These are phyloP conservation scores for Marasmarcha lunaedactyla DNA, from an alignment of 2,888 invertebrate species.

Conservation along the genomic window DNA sequence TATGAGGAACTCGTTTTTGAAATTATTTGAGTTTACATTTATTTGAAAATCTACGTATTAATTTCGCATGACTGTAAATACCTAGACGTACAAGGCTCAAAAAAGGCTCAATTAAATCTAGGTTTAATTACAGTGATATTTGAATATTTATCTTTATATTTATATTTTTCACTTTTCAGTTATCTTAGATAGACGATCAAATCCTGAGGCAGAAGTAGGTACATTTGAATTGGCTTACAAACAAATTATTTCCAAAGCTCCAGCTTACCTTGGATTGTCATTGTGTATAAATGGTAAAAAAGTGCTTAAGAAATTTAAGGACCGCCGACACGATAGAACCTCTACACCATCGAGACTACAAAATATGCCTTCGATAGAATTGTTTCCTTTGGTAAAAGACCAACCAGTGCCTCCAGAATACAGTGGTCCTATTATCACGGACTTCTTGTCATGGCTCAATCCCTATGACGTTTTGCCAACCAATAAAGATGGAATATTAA, in stretches of 20 bases:
- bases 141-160: too few relatives aligned
- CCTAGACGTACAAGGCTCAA: too few relatives aligned
- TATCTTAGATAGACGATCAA: slow-evolving; percentile 78
- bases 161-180: slow-evolving; percentile 72
- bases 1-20: too few relatives aligned
- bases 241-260: slow-evolving; percentile 81
- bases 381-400: slow-evolving; percentile 25
- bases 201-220: slow-evolving; percentile 83
- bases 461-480: slow-evolving; percentile 51
- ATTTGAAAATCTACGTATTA: too few relatives aligned
- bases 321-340: slow-evolving; percentile 48
- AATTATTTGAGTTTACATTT: too few relatives aligned
- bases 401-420: slow-evolving; percentile 58
- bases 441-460: slow-evolving; percentile 76
- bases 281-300: slow-evolving; percentile 76
- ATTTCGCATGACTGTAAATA: too few relatives aligned
- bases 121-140: too few relatives aligned
- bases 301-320: slow-evolving; percentile 60
- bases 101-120: too few relatives aligned
- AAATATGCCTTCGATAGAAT: slow-evolving; percentile 35
- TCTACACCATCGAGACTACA: slow-evolving; percentile 26
- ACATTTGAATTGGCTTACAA: slow-evolving; percentile 84
- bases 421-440: slow-evolving; percentile 76
- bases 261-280: slow-evolving; percentile 83
- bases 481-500: slow-evolving; percentile 44